phyloP scores from a whole-genome alignment of 2,113 vertebrate species.

The Tetrax tetrax region DNA sequence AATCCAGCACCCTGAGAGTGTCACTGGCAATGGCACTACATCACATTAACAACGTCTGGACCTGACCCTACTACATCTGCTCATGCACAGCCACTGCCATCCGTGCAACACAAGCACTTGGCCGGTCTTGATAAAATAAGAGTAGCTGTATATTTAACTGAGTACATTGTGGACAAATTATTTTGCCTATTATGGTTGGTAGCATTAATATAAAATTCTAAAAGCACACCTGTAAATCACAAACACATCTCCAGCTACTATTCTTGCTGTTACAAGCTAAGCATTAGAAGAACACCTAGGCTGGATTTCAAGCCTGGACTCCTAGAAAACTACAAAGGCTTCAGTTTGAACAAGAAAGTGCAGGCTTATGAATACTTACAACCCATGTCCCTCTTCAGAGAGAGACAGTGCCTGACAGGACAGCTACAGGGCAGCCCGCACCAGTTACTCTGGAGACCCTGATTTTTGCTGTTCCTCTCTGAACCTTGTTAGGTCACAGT shows the following conservation, averaged over 20 bases:
- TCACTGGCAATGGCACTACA: neutral
- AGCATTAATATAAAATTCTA: neutral
- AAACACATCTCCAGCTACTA: neutral
- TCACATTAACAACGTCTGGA: neutral
- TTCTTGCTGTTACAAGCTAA: neutral
- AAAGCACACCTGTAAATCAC: neutral
- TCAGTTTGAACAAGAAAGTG: neutral
- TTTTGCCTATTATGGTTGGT: neutral
- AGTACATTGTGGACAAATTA: neutral
- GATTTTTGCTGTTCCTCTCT: neutral
- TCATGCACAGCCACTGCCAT: neutral
- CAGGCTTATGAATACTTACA: neutral
- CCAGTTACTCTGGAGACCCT: neutral
- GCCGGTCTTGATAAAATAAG: neutral
- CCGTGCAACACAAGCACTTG: neutral
- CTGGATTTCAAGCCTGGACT: neutral
- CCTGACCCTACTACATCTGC: neutral
- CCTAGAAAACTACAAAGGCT: neutral
- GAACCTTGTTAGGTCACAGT: neutral
- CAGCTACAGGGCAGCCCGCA: neutral
- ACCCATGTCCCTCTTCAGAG: neutral
- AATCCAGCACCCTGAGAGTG: neutral
- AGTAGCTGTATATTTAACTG: neutral
- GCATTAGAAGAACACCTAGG: neutral
- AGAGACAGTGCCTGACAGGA: neutral